Evolutionary conservation across 2,113 vertebrate species (phyloP).

Genomic region (Anolis carolinensis): DNA sequence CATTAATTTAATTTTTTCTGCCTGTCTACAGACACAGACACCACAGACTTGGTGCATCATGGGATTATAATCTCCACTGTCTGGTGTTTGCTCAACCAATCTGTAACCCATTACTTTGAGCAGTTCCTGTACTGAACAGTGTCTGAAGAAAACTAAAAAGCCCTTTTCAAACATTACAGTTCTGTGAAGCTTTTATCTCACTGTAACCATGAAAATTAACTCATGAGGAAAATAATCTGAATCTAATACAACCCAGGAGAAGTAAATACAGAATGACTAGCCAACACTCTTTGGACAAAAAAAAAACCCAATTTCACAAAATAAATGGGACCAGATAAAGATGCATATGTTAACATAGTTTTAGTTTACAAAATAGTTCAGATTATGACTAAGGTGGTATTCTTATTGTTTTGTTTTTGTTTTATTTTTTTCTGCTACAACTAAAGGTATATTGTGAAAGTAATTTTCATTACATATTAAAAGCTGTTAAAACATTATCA

Average conservation of each 20-base stretch:
- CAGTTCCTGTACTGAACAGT: not conserved
- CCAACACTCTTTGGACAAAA: not conserved
- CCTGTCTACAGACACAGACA: not conserved
- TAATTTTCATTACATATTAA: not conserved
- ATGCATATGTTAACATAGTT: not conserved
- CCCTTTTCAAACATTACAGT: not conserved
- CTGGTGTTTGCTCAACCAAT: no score
- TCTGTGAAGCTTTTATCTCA: not conserved
- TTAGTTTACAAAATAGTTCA: not conserved
- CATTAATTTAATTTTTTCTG: not conserved
- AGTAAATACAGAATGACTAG: not conserved
- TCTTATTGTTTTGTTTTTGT: not conserved
- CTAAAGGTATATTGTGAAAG: not conserved
- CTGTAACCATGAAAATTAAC: not conserved
- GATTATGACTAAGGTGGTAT: not conserved
- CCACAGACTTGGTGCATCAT: not conserved
- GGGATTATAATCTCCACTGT: not conserved
- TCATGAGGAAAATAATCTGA: not conserved
- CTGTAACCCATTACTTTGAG: not conserved
- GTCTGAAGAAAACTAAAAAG: not conserved
- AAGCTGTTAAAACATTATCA: not conserved
- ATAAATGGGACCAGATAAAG: not conserved
- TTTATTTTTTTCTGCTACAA: not conserved
- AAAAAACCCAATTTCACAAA: not conserved
- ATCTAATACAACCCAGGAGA: not conserved